Conservation (phyloP, 2,888 invertebrate species). For the Drosophila sordidula region DNA sequence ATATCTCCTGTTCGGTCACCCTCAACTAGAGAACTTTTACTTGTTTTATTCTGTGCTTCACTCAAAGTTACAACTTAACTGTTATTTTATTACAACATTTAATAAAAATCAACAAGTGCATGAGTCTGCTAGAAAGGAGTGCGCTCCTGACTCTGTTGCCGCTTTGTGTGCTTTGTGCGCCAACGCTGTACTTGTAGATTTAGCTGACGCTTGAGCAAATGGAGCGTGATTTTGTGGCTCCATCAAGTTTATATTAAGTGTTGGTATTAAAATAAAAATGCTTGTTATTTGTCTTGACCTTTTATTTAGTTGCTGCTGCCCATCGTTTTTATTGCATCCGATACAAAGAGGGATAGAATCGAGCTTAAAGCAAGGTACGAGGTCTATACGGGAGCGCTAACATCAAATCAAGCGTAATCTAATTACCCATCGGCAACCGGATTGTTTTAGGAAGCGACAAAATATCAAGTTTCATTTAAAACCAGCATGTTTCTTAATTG, state of each 20-base stretch:
- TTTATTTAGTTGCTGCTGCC: slow-evolving; percentile 65
- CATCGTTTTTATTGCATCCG: slow-evolving; percentile 60
- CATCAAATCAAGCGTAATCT: slow-evolving; percentile 74
- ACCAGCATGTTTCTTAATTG: slow-evolving; percentile 59
- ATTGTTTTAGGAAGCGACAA: slow-evolving; percentile 69
- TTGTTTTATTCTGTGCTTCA: slow-evolving; percentile 67
- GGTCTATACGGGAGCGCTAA: slow-evolving; percentile 52
- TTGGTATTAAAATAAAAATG: slow-evolving; percentile 81
- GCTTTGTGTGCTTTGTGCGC: slow-evolving; percentile 13
- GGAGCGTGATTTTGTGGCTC: slow-evolving; percentile 82
- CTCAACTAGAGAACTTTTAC: neutral
- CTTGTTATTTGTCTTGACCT: slow-evolving; percentile 79
- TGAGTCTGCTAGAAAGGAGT: slow-evolving; percentile 71
- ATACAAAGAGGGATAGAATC: slow-evolving; percentile 27
- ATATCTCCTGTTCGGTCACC: neutral
- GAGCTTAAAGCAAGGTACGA: slow-evolving; percentile 15
- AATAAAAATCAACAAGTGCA: slow-evolving; percentile 81
- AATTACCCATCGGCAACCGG: slow-evolving; percentile 55
- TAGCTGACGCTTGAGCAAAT: slow-evolving; percentile 67
- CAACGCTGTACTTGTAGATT: slow-evolving; percentile 36
- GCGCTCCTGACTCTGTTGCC: slow-evolving; percentile 17
- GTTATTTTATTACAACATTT: slow-evolving; percentile 81
- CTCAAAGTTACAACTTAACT: slow-evolving; percentile 82
- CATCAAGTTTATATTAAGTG: slow-evolving; percentile 82
- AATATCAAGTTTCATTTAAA: slow-evolving; percentile 69